Percentiles rank a stretch among this genome's conserved stretches.
These are phyloP conservation scores for Pantherophis vulpinus DNA, from an alignment of 2,797 vertebrate genomes.

Conservation along the genomic window DNA sequence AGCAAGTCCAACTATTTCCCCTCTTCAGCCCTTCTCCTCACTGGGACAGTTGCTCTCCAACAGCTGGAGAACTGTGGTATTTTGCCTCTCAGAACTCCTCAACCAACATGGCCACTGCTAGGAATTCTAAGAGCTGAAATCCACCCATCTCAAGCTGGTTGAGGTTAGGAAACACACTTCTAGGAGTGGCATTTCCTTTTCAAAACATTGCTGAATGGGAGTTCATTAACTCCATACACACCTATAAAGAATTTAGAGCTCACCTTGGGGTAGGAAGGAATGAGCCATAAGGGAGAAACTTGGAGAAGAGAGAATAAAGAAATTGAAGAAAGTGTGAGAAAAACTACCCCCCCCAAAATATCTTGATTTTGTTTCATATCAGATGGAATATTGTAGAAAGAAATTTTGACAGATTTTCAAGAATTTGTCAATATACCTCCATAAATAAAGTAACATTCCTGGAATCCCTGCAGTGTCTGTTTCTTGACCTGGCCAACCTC, in stretches of 20 bases:
- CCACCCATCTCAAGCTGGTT: neutral
- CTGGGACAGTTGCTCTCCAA: neutral
- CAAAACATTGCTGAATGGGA: neutral
- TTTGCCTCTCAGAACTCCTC: neutral
- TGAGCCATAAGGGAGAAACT: neutral
- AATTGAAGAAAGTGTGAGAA: neutral
- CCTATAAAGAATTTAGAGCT: neutral
- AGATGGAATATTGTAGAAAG: neutral
- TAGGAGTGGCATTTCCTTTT: neutral
- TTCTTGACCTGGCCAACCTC: neutral
- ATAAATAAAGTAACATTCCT: neutral
- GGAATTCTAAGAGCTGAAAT: neutral
- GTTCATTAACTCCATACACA: neutral
- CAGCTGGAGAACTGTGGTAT: neutral
- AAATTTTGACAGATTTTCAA: neutral
- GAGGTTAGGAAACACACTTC: neutral
- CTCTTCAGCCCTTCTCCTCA: neutral
- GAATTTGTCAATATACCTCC: neutral
- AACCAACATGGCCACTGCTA: neutral
- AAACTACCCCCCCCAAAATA: neutral
- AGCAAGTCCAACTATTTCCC: neutral
- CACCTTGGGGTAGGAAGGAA: neutral
- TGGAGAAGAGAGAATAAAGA: neutral
- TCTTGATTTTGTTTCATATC: neutral
- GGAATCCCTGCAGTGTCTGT: neutral